Conservation (phyloP, 35 echinoderm and acorn worm species). For the Ophioderma brevispina region DNA sequence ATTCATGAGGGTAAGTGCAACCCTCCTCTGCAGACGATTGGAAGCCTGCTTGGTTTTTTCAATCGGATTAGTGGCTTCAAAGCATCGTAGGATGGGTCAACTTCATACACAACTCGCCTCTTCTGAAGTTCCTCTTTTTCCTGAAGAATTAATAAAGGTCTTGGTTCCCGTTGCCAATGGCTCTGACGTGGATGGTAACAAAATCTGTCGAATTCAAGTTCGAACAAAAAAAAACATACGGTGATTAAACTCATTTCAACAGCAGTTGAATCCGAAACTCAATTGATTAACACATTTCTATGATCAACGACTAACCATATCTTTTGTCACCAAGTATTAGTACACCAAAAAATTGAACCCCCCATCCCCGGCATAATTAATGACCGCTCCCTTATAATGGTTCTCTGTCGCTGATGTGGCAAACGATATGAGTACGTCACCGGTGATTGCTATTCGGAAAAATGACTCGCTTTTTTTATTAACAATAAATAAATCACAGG, state of each 20-base stretch:
- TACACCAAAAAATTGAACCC: too few species aligned
- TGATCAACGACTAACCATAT: too few species aligned
- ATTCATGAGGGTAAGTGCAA: too few species aligned
- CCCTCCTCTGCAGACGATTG: conserved; percentile 62
- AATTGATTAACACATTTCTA: not conserved
- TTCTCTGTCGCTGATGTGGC: too few species aligned
- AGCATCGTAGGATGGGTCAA: not conserved
- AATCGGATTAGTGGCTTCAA: not conserved
- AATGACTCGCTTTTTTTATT: too few species aligned
- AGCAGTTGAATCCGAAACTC: not conserved
- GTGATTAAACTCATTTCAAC: not conserved
- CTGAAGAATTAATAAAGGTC: conserved; percentile 57
- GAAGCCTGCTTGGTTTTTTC: conserved; percentile 14
- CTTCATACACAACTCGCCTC: not conserved
- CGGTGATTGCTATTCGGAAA: too few species aligned
- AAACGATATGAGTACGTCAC: too few species aligned
- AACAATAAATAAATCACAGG: too few species aligned
- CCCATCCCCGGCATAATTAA: too few species aligned
- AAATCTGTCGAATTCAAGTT: conserved; percentile 45
- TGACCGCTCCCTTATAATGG: too few species aligned
- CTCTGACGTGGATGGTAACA: conserved; percentile 77
- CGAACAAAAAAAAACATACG: conserved; percentile 10
- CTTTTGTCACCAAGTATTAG: not conserved
- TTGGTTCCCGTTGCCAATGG: conserved; percentile 91
- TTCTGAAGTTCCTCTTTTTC: not conserved